Percentiles rank a stretch among this genome's conserved stretches.
Conservation (phyloP, 2,888 invertebrate genomes). For the Drosophila mayaguana region DNA sequence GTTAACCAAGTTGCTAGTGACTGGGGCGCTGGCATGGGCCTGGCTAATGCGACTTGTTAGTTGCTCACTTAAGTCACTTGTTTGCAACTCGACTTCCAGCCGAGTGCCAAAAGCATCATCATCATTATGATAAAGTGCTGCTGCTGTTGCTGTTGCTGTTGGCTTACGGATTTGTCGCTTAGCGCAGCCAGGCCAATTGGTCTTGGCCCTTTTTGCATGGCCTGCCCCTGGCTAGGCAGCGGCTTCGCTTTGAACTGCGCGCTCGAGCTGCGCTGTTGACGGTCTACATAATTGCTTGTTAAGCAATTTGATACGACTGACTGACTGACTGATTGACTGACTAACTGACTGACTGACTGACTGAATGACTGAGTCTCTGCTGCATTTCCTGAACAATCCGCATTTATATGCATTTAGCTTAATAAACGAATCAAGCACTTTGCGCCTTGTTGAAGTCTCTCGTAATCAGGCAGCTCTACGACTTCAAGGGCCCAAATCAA, state of each 20-base stretch:
- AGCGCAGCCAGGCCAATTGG: conserved; percentile 15
- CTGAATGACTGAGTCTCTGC: conserved; percentile 12
- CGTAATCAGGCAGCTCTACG: conserved; percentile 12
- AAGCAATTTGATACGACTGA: conserved; percentile 59
- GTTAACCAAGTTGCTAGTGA: conserved; percentile 22
- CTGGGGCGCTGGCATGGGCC: conserved; percentile 1
- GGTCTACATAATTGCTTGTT: conserved; percentile 60
- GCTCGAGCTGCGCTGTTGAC: conserved; percentile 39
- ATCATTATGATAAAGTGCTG: conserved; percentile 21
- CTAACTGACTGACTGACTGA: conserved; percentile 8
- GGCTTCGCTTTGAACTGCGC: conserved; percentile 40
- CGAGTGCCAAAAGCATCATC: conserved; percentile 35
- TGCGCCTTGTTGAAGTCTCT: conserved; percentile 52
- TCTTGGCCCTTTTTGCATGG: conserved; percentile 31
- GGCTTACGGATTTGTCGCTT: conserved; percentile 41
- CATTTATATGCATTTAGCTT: conserved; percentile 39
- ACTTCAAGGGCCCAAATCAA: conserved; percentile 46
- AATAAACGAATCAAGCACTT: conserved; percentile 43
- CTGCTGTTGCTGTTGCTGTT: conserved; percentile 15
- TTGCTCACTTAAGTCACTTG: conserved; percentile 70
- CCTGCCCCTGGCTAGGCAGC: conserved; percentile 20
- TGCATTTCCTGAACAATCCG: conserved; percentile 26
- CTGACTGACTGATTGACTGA: conserved; percentile 19
- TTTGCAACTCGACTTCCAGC: conserved; percentile 35
- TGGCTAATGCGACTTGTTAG: conserved; percentile 32